Percentiles rank a stretch among this genome's conserved stretches.
Evolutionary conservation across 35 echinoderm and acorn worm genomes (phyloP).

Genomic region (Eucidaris tribuloides): DNA sequence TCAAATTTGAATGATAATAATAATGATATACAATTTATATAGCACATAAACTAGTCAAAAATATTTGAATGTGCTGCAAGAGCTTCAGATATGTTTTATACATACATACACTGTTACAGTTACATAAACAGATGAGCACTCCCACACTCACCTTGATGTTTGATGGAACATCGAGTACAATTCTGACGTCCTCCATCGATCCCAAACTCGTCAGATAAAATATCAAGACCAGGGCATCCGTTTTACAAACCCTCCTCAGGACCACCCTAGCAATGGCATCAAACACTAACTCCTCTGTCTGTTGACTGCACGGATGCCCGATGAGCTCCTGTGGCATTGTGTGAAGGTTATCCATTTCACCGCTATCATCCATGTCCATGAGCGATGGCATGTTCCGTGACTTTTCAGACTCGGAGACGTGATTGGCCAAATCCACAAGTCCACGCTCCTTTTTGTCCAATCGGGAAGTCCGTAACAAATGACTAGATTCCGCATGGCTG

Average conservation of each 20-base stretch:
- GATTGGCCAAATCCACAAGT: too few species aligned
- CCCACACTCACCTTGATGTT: conserved; percentile 88
- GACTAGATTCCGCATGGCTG: too few species aligned
- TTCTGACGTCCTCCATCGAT: conserved; percentile 9
- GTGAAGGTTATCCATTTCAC: background rate
- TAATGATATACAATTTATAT: too few species aligned
- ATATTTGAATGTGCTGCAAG: too few species aligned
- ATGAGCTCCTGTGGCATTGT: background rate
- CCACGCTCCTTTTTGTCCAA: too few species aligned
- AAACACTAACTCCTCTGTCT: conserved; percentile 2
- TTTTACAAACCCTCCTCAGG: conserved; percentile 77
- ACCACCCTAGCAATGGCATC: conserved; percentile 46
- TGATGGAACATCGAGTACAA: conserved; percentile 63
- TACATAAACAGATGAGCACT: background rate
- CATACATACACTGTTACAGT: background rate
- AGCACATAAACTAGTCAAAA: too few species aligned
- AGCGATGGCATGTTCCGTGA: background rate
- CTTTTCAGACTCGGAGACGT: too few species aligned
- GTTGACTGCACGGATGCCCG: background rate
- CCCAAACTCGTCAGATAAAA: conserved; percentile 51
- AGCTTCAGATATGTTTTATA: too few species aligned
- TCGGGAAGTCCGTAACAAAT: too few species aligned
- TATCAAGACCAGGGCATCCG: conserved; percentile 39
- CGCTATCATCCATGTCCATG: background rate
- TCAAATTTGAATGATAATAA: too few species aligned